Evolutionary conservation across 2,797 vertebrate species (phyloP).

Genomic region (Tangara arthus): DNA sequence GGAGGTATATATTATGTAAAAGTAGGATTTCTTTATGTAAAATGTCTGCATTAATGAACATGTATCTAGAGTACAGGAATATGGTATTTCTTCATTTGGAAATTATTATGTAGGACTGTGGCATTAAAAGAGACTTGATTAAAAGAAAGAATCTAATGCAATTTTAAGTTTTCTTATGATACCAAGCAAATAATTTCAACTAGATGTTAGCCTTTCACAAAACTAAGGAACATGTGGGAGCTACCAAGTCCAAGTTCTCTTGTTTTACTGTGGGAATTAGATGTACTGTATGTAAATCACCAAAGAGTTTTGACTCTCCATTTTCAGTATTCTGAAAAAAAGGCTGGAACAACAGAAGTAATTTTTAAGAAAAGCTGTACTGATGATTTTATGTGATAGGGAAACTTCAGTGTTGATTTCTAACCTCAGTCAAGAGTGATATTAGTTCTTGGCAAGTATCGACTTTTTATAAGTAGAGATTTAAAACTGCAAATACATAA

Average conservation of each 20-base stretch:
- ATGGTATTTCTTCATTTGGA: not conserved
- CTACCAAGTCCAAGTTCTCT: not conserved
- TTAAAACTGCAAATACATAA: not conserved
- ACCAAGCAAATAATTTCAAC: not conserved
- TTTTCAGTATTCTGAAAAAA: not conserved
- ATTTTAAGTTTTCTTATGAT: not conserved
- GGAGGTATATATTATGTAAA: not conserved
- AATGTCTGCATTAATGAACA: not conserved
- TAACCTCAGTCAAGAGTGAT: not conserved
- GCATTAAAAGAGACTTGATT: not conserved
- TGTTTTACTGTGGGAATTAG: not conserved
- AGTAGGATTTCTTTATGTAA: not conserved
- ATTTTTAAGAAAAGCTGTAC: not conserved
- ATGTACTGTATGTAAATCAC: not conserved
- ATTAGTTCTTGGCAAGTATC: not conserved
- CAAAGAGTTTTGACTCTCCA: not conserved
- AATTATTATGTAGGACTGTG: not conserved
- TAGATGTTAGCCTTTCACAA: not conserved
- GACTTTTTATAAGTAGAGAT: not conserved
- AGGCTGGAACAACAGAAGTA: not conserved
- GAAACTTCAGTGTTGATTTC: not conserved
- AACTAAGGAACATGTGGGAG: not conserved
- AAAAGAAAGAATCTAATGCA: not conserved
- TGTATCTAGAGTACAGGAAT: not conserved
- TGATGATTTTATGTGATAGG: not conserved